Evolutionary conservation across 1,140 invertebrate species (phyloP), one percentile per base, ranked within the genome.

Genomic region (Solen grandis): DNA sequence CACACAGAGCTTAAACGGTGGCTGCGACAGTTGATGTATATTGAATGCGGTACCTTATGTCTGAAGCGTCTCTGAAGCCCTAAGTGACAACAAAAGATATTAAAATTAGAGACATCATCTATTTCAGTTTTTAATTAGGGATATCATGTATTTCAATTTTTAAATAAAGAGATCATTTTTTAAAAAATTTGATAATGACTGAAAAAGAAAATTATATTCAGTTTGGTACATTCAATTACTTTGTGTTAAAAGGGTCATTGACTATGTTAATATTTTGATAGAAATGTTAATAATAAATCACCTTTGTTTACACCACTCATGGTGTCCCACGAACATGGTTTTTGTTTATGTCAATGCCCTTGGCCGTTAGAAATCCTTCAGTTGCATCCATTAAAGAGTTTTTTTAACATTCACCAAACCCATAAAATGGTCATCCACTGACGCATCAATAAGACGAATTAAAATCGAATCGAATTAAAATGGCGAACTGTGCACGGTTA

Each of bases 21-120:
- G 14, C 57, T 70, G 13, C 68, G 38, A 31, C 68, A 70, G 36
- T 70, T 70, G 25, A 70, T 54, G 41, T 70, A 54, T 25, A 70
- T n/a, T 31, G 54, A 52, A 31, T 70, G 29, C 16, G 68, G 50
- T 10, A 33, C 25, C 5, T 70, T 46, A 31, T 70, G 41, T 50
- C 68, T 70, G 22, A 70, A 54, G 4, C 68, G 41, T 70, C 68
- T 70, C 50, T 70, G 68, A 33, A 70, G 68, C 31, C 68, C 68
- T 70, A 33, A n/a, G n/a, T n/a, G n/a, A n/a, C n/a, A n/a, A n/a
- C n/a, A n/a, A n/a, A n/a, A n/a, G n/a, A n/a, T n/a, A n/a, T n/a
- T n/a, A n/a, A n/a, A n/a, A n/a, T n/a, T n/a, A n/a, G n/a, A n/a
- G n/a, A n/a, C n/a, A n/a, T n/a, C n/a, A n/a, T n/a, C n/a, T n/a